Evolutionary conservation across 2,888 invertebrate species (phyloP), one percentile per base, ranked within the genome.

Genomic region (Anaspis maculata): DNA sequence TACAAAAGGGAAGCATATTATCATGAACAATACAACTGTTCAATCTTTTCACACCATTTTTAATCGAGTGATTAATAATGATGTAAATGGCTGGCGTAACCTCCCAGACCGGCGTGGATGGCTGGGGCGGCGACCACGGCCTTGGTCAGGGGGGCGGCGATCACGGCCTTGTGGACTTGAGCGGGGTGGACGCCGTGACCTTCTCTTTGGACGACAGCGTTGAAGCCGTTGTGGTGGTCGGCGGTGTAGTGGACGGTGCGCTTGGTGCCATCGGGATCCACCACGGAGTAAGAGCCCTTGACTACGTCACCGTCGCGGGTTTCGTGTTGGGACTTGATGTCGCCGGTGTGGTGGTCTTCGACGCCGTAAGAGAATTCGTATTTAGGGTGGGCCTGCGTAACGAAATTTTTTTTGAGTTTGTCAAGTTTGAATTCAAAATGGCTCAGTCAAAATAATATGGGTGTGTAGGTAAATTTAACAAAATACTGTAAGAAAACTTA

Each of bases 321-420:
- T 50, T 74, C 74, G 13, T 65, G 61, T 38, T 74, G 74, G 15
- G 66, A 66, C 42, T 74, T 73, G 35, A 69, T 66, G 46, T 74
- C 74, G n/a, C 73, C 73, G 1, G 72, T 73, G 39, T 70, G 68
- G 35, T 67, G 66, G 37, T 74, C 74, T 12, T 70, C 67, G 30
- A 74, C 73, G 22, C 70, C 68, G 42, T 74, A 73, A 50, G 71
- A 69, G 49, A 70, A 73, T 51, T 72, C 69, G 51, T 74, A 73
- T 60, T 71, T 72, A 13, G 74, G 73, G 44, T 70, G 70, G 1
- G 68, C 48, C 57, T 59, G 32, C 9, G 47, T 41, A 16, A 54
- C 68, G 23, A 19, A 37, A 37, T 15, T n/a, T 30, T 9, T 9
- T n/a, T n/a, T n/a, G n/a, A n/a, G n/a, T n/a, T n/a, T n/a, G n/a